Evolutionary conservation across 2,888 invertebrate species (phyloP), one percentile per base, ranked within the genome.

Genomic region (Trypoxylon attenuatum): DNA sequence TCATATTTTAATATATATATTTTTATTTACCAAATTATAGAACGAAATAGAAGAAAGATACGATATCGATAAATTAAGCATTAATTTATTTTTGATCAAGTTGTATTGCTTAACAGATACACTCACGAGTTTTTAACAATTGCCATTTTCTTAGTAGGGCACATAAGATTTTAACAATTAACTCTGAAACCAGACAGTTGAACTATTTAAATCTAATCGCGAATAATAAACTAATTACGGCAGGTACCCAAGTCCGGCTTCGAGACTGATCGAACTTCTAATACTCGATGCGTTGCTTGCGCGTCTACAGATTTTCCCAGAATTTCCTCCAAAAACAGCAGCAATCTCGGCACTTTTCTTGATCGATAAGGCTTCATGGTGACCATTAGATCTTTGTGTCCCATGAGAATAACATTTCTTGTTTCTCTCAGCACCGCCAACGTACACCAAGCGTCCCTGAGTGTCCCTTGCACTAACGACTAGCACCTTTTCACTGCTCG

Each of bases 261-360:
- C 87, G 23, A 87, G 61, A 46, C 85, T 87, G 5, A 84, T 78
- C 0, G 86, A 85, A 54, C 87, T 87, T 39, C 78, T 80, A 13
- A 82, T 70, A 60, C 87, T 87, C 13, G 87, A 85, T 0, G 82
- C 79, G 29, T 84, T 87, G 55, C 84, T 81, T 6, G 79, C 61
- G 49, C 85, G 69, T 56, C 83, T 79, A 27, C 81, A 79, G 5
- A 78, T 71, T 27, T 82, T 77, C 21, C 67, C 52, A 15, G 75
- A 77, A 80, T 73, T 75, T 82, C 93, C 93, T 81, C 94, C 94
- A 84, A 96, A 96, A 22, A 96, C 88, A 0, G 95, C 96, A 0
- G 95, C 96, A 79, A 96, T 95, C 86, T 96, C 96, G 0, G 95
- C 95, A 1, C 94, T 94, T 84, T 96, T 96, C 87, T 96, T 96